phyloP scores from a whole-genome alignment of 2,888 invertebrate species.

The Megalurothrips usitatus region DNA sequence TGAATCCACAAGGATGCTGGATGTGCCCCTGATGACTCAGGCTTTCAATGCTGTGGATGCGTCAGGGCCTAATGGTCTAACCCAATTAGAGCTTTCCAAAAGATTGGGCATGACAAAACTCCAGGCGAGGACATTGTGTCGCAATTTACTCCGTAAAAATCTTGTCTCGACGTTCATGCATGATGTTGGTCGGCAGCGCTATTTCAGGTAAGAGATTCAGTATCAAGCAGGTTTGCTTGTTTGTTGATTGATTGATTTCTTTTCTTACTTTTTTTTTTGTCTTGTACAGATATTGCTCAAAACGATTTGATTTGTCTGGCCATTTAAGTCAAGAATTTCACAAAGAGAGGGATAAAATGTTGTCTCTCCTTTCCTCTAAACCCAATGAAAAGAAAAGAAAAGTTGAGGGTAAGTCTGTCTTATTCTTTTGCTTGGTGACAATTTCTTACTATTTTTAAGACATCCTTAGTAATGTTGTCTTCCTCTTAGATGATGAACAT shows the following conservation, averaged over 20 bases:
- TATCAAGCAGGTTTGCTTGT: not conserved
- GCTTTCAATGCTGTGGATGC: constrained; percentile 50
- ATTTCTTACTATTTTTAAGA: not conserved
- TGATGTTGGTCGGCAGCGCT: constrained; percentile 55
- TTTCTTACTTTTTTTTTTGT: constrained; percentile 21
- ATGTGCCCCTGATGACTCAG: constrained; percentile 49
- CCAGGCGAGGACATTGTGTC: constrained; percentile 49
- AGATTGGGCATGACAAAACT: constrained; percentile 48
- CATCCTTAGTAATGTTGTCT: not conserved
- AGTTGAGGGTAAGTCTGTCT: not conserved
- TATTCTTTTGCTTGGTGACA: not conserved
- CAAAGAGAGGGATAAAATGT: constrained; percentile 38
- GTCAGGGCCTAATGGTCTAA: constrained; percentile 52
- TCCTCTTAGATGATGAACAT: not conserved
- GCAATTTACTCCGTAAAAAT: constrained; percentile 47
- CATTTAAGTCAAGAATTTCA: constrained; percentile 33
- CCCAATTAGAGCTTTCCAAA: constrained; percentile 47
- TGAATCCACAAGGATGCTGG: constrained; percentile 38
- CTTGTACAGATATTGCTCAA: constrained; percentile 33
- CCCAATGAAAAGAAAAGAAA: not conserved
- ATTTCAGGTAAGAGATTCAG: constrained; percentile 46
- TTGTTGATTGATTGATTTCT: not conserved
- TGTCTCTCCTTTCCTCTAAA: constrained; percentile 31
- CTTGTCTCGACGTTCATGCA: constrained; percentile 52
- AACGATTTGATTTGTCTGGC: constrained; percentile 34